These are phyloP conservation scores for Hyaena hyaena DNA, from an alignment of 2,113 vertebrate genomes.

Conservation along the genomic window DNA sequence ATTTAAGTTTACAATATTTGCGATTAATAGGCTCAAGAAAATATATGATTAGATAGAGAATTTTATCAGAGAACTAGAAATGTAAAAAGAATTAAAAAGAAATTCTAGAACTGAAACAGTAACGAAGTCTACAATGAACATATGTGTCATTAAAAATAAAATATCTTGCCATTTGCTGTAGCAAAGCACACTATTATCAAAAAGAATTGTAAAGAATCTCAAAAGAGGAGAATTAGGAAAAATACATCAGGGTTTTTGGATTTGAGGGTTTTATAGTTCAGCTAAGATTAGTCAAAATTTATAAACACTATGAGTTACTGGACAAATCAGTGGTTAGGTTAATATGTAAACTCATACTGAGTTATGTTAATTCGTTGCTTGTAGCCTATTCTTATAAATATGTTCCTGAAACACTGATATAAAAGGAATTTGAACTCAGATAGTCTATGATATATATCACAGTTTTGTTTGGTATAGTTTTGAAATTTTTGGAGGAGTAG, in stretches of 20 bases:
- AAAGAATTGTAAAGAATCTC: not conserved
- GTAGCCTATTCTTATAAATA: not conserved
- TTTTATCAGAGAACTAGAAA: not conserved
- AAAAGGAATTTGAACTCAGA: not conserved
- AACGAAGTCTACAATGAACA: not conserved
- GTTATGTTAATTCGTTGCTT: not conserved
- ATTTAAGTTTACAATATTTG: not conserved
- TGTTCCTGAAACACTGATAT: not conserved
- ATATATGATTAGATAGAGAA: not conserved
- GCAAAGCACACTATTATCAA: not conserved
- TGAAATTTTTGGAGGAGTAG: not conserved
- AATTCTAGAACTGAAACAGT: not conserved
- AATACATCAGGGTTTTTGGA: not conserved
- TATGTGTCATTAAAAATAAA: not conserved
- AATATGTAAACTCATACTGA: not conserved
- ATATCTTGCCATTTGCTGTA: not conserved
- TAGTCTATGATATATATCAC: not conserved
- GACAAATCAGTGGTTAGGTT: not conserved
- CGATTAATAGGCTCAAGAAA: not conserved
- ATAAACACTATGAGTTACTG: not conserved
- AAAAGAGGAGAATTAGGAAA: not conserved
- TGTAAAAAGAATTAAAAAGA: not conserved
- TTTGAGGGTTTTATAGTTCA: not conserved
- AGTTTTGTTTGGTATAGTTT: not conserved
- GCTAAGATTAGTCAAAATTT: not conserved